Evolutionary conservation across 2,888 invertebrate species (phyloP).

Genomic region (Pycnomerus fuliginosus): DNA sequence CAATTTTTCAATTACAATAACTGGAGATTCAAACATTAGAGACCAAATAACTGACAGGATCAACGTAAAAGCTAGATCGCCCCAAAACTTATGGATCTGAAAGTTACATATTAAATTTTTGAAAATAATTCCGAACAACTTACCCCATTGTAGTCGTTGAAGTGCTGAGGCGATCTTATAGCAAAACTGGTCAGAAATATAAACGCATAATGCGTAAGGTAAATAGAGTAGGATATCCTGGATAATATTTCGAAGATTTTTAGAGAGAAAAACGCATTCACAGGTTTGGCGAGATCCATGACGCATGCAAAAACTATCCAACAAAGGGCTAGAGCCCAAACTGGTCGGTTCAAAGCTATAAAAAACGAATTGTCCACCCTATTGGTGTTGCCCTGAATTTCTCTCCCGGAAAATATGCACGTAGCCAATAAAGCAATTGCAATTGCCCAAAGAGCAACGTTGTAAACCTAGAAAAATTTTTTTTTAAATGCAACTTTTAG

Average conservation of each 20-base stretch:
- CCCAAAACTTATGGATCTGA: conserved; percentile 18
- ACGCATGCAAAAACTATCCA: conserved; percentile 10
- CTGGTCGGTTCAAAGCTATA: conserved; percentile 10
- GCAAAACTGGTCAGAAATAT: conserved; percentile 10
- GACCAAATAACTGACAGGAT: conserved; percentile 5
- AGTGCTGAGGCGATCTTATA: conserved; percentile 7
- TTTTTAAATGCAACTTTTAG: background rate
- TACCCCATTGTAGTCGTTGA: conserved; percentile 10
- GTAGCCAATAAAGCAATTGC: conserved; percentile 2
- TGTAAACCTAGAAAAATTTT: conserved; percentile 7
- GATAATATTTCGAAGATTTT: conserved; percentile 22
- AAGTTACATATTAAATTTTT: background rate
- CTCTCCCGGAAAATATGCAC: conserved; percentile 9
- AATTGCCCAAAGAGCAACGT: conserved; percentile 1
- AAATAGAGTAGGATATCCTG: conserved; percentile 19
- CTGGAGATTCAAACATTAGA: conserved; percentile 19
- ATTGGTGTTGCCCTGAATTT: too few relatives aligned
- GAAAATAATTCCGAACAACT: conserved; percentile 2
- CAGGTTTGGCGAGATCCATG: conserved; percentile 7
- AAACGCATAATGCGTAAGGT: conserved; percentile 16
- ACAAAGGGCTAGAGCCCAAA: conserved; percentile 11
- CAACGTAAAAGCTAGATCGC: conserved; percentile 7
- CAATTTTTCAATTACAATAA: conserved; percentile 12
- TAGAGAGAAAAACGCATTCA: conserved; percentile 18
- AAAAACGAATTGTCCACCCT: conserved; percentile 8